Evolutionary conservation across 2,797 vertebrate genomes (phyloP).

Genomic region (Acanthurus leucopareius): DNA sequence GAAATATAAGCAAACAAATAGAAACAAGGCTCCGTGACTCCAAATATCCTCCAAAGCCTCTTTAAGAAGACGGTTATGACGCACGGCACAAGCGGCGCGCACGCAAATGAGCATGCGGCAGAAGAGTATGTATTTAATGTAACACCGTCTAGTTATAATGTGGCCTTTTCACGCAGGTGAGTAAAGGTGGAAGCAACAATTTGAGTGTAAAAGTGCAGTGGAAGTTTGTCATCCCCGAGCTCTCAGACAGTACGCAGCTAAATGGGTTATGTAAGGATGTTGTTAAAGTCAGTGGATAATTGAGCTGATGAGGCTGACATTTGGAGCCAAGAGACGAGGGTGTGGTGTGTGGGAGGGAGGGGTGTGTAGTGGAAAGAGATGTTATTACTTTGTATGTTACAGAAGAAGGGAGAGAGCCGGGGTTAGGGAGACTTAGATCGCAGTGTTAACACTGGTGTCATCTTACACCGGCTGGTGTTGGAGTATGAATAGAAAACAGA

Average conservation of each 20-base stretch:
- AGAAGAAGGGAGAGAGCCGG: slow-evolving; percentile 43
- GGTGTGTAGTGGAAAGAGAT: slow-evolving; percentile 62
- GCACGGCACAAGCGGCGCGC: neutral
- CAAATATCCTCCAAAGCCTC: slow-evolving; percentile 12
- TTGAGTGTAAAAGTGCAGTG: slow-evolving; percentile 18
- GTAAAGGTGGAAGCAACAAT: slow-evolving; percentile 33
- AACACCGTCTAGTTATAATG: slow-evolving; percentile 21
- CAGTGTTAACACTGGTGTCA: slow-evolving; percentile 42
- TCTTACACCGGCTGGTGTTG: slow-evolving; percentile 22
- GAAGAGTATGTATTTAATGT: slow-evolving; percentile 38
- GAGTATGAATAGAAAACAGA: slow-evolving; percentile 27
- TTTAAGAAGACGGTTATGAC: slow-evolving; percentile 16
- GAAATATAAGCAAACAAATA: slow-evolving; percentile 21
- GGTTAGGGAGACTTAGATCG: slow-evolving; percentile 23
- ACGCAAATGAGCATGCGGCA: slow-evolving; percentile 10
- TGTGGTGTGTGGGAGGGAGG: slow-evolving; percentile 41
- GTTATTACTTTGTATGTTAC: slow-evolving; percentile 70
- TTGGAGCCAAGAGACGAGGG: slow-evolving; percentile 69
- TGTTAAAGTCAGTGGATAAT: slow-evolving; percentile 70
- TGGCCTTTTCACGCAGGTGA: slow-evolving; percentile 24
- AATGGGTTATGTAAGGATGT: slow-evolving; percentile 62
- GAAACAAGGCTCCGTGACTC: neutral
- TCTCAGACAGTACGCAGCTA: slow-evolving; percentile 34
- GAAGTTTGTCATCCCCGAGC: slow-evolving; percentile 37
- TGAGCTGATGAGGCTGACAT: slow-evolving; percentile 78